Conservation (phyloP, 2,113 vertebrate species). For the Mola mola region DNA sequence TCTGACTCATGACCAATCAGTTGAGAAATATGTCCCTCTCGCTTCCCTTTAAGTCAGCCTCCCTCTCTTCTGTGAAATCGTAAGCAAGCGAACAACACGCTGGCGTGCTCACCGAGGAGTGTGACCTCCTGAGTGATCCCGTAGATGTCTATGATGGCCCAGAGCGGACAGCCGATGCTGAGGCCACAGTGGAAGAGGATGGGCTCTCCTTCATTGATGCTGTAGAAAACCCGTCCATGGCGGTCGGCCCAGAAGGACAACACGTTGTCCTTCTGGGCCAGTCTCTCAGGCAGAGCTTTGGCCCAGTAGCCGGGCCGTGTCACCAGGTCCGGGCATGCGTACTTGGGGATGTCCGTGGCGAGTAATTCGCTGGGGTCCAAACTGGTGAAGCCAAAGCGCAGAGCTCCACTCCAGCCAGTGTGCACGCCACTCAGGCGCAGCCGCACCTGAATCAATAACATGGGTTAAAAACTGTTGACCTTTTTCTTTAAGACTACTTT, state of each 20-base stretch:
- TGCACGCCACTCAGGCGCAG: conserved; percentile 92
- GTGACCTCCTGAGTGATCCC: conserved; percentile 98
- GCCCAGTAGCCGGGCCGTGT: conserved; percentile 97
- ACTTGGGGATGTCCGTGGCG: conserved; percentile 94
- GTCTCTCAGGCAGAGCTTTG: conserved; percentile 95
- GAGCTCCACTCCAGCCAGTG: conserved; percentile 95
- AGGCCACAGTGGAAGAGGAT: conserved; percentile 97
- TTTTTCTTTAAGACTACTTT: not conserved
- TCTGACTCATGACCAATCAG: not conserved
- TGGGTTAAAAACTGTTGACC: too few relatives aligned
- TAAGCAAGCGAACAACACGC: not conserved
- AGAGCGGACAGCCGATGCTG: conserved; percentile 93
- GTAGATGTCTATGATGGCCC: conserved; percentile 98
- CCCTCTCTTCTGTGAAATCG: not conserved
- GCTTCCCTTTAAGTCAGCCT: conserved; percentile 7
- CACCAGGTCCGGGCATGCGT: conserved; percentile 96
- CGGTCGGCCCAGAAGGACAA: conserved; percentile 97
- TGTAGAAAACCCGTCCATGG: conserved; percentile 97
- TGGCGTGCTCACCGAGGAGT: conserved; percentile 87
- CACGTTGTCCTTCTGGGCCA: conserved; percentile 92
- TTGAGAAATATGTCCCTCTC: conserved; percentile 12
- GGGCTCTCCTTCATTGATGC: conserved; percentile 93
- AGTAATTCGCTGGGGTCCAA: conserved; percentile 92
- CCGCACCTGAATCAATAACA: conserved; percentile 77
- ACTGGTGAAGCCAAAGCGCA: conserved; percentile 96